A percentile compares a stretch with the other conserved stretches of the same genome.
Evolutionary conservation across 2,888 invertebrate genomes (phyloP).

Genomic region (Drepana falcataria): DNA sequence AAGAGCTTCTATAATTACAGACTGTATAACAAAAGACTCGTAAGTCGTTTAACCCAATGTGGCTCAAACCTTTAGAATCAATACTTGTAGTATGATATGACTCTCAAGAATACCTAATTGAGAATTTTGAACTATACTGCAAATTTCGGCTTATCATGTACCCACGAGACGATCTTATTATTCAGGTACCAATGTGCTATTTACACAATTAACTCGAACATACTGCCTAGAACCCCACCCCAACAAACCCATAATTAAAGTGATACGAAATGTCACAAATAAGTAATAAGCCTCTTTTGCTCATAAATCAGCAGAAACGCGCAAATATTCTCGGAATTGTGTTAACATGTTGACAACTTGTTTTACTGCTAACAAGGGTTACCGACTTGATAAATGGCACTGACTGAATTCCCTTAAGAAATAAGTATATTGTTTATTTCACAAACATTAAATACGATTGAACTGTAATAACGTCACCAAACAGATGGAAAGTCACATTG

Average conservation of each 20-base stretch:
- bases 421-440: slow-evolving; percentile 38
- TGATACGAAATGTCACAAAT: background rate
- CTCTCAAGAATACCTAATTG: too few species aligned
- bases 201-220: too few species aligned
- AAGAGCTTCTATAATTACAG: too few species aligned
- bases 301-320: background rate
- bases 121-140: too few species aligned
- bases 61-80: too few species aligned
- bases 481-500: slow-evolving; percentile 52
- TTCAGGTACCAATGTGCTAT: too few species aligned
- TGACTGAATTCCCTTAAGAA: slow-evolving; percentile 31
- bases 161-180: too few species aligned
- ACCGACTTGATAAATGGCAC: slow-evolving; percentile 6
- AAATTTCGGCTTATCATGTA: too few species aligned
- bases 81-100: too few species aligned
- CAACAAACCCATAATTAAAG: background rate
- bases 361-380: background rate
- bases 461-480: slow-evolving; percentile 53
- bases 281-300: background rate
- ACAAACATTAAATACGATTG: slow-evolving; percentile 42
- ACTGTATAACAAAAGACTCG: too few species aligned
- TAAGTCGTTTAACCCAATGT: too few species aligned
- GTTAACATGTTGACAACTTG: background rate
- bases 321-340: background rate
- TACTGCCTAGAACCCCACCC: background rate